These are phyloP conservation scores for Flexamia atlantica DNA, from an alignment of 2,888 invertebrate species.

Conservation along the genomic window DNA sequence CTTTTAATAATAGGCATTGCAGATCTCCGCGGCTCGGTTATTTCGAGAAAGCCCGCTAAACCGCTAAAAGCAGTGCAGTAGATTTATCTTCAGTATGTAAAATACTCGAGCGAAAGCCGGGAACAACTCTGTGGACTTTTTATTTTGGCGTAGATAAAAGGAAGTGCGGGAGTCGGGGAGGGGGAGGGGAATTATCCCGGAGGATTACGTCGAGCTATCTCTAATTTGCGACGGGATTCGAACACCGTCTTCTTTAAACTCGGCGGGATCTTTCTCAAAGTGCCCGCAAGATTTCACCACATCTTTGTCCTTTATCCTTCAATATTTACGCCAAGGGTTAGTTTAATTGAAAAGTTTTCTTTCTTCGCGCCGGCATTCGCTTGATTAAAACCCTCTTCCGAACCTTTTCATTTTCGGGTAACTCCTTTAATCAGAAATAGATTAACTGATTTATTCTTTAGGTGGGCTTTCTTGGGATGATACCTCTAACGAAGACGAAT, in stretches of 20 bases:
- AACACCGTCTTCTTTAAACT: conserved; percentile 49
- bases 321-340: conserved; percentile 53
- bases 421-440: conserved; percentile 20
- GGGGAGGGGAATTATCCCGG: conserved; percentile 56
- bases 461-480: too few species aligned
- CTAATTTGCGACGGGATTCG: conserved; percentile 67
- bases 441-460: conserved; percentile 20
- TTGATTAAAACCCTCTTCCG: conserved; percentile 35
- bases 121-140: conserved; percentile 54
- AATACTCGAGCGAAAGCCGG: conserved; percentile 55
- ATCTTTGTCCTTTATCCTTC: conserved; percentile 39
- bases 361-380: conserved; percentile 21
- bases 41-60: conserved; percentile 15
- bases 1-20: background rate
- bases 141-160: conserved; percentile 58
- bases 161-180: conserved; percentile 37
- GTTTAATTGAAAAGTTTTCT: conserved; percentile 53
- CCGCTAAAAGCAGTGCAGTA: conserved; percentile 45
- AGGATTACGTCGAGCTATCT: conserved; percentile 64
- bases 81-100: conserved; percentile 58
- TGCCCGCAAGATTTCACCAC: conserved; percentile 47
- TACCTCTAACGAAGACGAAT: too few species aligned
- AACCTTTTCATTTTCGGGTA: conserved; percentile 3
- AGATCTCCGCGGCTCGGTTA: background rate
- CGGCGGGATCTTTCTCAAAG: conserved; percentile 38